Evolutionary conservation across 2,888 invertebrate genomes (phyloP).

Genomic region (Nesidiocoris tenuis): DNA sequence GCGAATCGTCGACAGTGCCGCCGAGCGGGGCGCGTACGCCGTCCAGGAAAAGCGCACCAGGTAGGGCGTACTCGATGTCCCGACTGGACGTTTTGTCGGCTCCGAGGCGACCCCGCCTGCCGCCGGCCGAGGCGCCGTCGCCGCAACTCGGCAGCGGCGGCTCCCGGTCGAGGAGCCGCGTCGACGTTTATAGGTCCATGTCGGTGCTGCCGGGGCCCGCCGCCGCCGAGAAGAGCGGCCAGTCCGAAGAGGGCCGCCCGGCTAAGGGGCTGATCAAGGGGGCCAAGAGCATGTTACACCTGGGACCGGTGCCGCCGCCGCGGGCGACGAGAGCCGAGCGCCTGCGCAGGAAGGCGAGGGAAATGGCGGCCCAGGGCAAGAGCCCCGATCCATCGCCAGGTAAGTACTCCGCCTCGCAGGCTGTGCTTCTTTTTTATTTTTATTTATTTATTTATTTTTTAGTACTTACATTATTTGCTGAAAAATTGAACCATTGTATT

Average conservation of each 20-base stretch:
- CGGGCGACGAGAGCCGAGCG: slow-evolving; percentile 56
- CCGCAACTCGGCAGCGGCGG: slow-evolving; percentile 53
- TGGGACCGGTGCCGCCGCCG: slow-evolving; percentile 54
- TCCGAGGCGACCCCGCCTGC: slow-evolving; percentile 62
- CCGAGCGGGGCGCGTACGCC: slow-evolving; percentile 16
- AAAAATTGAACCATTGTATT: no score
- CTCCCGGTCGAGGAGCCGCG: slow-evolving; percentile 12
- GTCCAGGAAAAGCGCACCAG: slow-evolving; percentile 60
- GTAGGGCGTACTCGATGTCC: slow-evolving; percentile 92
- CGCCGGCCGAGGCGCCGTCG: slow-evolving; percentile 54
- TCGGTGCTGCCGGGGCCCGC: slow-evolving; percentile 35
- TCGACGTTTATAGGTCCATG: slow-evolving; percentile 45
- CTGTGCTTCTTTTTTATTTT: slow-evolving; percentile 1
- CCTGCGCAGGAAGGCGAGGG: slow-evolving; percentile 55
- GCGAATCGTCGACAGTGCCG: background rate
- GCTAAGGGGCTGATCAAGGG: slow-evolving; percentile 52
- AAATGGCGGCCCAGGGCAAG: slow-evolving; percentile 48
- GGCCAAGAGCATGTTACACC: slow-evolving; percentile 59
- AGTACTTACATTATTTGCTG: no score
- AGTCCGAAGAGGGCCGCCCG: slow-evolving; percentile 21
- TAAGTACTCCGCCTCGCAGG: slow-evolving; percentile 46
- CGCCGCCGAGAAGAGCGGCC: slow-evolving; percentile 7
- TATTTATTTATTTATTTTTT: background rate
- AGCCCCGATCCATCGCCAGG: slow-evolving; percentile 53
- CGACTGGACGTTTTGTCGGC: slow-evolving; percentile 82